Conservation (phyloP, 2,113 vertebrate species). For the Rallus limicola region DNA sequence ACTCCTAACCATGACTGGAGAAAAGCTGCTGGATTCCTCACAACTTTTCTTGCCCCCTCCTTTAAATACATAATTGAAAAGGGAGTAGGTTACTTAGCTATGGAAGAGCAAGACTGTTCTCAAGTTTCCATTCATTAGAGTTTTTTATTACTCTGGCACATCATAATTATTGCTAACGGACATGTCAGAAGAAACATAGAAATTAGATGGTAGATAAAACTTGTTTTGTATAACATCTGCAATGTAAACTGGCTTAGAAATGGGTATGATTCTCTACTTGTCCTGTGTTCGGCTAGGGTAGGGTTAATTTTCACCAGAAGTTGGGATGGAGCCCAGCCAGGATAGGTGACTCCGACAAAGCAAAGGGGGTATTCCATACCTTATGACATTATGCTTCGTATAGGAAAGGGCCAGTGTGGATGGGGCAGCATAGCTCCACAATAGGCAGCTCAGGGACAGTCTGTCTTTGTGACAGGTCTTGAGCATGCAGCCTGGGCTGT, state of each 20-base stretch:
- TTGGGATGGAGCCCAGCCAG: too few relatives aligned
- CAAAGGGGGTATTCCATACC: too few relatives aligned
- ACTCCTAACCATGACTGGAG: not conserved
- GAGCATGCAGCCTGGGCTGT: too few relatives aligned
- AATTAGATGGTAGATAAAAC: not conserved
- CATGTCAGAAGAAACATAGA: not conserved
- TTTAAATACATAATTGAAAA: conserved; percentile 53
- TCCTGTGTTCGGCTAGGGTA: too few relatives aligned
- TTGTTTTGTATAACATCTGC: not conserved
- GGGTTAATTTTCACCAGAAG: too few relatives aligned
- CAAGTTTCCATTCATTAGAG: not conserved
- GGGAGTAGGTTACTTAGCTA: conserved; percentile 17
- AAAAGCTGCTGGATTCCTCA: not conserved
- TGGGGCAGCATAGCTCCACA: too few relatives aligned
- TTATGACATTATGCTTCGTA: too few relatives aligned
- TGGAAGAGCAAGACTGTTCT: not conserved
- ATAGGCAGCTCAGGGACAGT: too few relatives aligned
- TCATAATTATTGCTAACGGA: not conserved
- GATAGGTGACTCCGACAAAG: too few relatives aligned
- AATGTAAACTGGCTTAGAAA: not conserved
- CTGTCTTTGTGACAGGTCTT: too few relatives aligned
- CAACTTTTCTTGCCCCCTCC: not conserved
- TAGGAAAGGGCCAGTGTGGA: too few relatives aligned
- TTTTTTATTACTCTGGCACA: not conserved
- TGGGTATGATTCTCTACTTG: not conserved